Conservation (phyloP, 2,888 invertebrate genomes). For the Drosophila prolongata region DNA sequence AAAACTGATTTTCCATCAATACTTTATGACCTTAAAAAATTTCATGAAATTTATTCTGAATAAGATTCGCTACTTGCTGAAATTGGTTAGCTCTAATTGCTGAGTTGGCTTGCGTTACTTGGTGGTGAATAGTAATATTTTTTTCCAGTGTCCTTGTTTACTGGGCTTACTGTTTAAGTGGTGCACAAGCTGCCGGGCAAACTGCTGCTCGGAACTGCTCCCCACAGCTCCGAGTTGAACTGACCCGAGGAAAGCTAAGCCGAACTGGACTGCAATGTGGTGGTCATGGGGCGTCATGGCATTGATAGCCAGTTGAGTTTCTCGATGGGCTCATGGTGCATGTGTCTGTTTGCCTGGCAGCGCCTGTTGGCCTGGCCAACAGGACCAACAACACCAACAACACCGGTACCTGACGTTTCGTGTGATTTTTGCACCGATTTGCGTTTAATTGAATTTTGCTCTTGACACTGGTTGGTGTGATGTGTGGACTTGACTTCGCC, state of each 20-base stretch:
- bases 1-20: no score
- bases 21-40: no score
- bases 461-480: conserved; percentile 52
- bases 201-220: conserved; percentile 3
- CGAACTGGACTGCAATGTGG: conserved; percentile 17
- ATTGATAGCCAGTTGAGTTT: conserved; percentile 43
- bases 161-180: conserved; percentile 56
- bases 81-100: no score
- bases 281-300: conserved; percentile 11
- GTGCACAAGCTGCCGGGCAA: conserved; percentile 19
- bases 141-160: conserved; percentile 17
- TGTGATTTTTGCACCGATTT: conserved; percentile 73
- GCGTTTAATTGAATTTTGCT: conserved; percentile 75
- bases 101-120: no score
- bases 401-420: conserved; percentile 37
- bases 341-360: conserved; percentile 34
- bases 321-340: conserved; percentile 6
- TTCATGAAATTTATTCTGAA: no score
- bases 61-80: no score
- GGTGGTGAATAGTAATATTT: no score
- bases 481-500: conserved; percentile 28
- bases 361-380: conserved; percentile 24
- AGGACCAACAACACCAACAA: conserved; percentile 7
- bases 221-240: conserved; percentile 6
- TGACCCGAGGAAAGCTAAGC: conserved; percentile 12